Base-by-base conservation (phyloP, 2,797 vertebrate species). In the Sebastes iracundus region DNA sequence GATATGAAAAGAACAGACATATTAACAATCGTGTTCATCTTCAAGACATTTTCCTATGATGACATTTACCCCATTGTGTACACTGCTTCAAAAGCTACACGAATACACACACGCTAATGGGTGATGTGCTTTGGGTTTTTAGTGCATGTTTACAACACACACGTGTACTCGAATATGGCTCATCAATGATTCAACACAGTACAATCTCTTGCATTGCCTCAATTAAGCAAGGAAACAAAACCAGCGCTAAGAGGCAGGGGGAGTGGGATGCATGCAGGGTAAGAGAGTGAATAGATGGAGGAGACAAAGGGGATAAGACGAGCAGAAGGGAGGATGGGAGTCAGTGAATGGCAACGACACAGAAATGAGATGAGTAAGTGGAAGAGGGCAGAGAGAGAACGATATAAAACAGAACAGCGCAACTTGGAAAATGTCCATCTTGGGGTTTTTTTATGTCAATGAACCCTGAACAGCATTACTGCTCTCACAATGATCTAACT, bases 181-280 rank as follows among this genome's bases (percentile, higher is more conserved):
- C 23, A 88, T 88, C 64, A 88, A 81, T 89, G 87, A 92, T 90
- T 90, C 83, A 91, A 68, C 65, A 74, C 46, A 82, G 71, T 46
- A 75, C 38, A 79, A 71, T 77, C 72, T 65, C 69, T 58, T 64
- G n/a, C 81, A 60, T 72, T 69, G 75, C 83, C 75, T 87, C 80
- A 82, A 83, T 91, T 80, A 91, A 72, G 82, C 65, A 62, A 65
- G 76, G 78, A 85, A 84, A 88, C 80, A 89, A 88, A 88, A 81
- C 67, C 79, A 27, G 49, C 6, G 27, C 78, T 83, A 88, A 92
- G 81, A 89, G 83, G 79, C 52, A 72, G 59, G 58, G 79, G 68
- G 85, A 81, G 81, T 16, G 77, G 81, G 83, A 85, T 33, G 77
- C 13, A 33, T 33, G 77, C 13, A 33, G 67, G 22, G 49, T n/a